Evolutionary conservation across 2,113 vertebrate species (phyloP).

Genomic region (Arothron firmamentum): DNA sequence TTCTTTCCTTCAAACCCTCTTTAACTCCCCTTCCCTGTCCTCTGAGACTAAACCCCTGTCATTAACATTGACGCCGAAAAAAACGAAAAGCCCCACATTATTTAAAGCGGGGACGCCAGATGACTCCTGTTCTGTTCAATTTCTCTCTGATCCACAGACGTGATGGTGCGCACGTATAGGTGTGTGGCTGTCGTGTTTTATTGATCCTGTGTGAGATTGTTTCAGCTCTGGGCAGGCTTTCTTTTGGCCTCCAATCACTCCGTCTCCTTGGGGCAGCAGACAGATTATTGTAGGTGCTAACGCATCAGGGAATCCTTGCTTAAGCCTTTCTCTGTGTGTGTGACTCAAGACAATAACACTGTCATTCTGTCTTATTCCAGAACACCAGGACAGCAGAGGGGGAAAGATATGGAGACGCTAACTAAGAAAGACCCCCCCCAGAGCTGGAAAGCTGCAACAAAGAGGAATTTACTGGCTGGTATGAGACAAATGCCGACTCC

Average conservation of each 20-base stretch:
- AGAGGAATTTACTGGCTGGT: conserved; percentile 66
- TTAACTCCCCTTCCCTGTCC: conserved; percentile 49
- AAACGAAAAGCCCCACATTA: conserved; percentile 49
- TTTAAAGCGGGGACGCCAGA: conserved; percentile 20
- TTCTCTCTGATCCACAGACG: conserved; percentile 59
- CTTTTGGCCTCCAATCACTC: conserved; percentile 34
- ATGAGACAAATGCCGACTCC: conserved; percentile 72
- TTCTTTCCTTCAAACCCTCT: conserved; percentile 1
- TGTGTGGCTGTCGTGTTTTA: conserved; percentile 49
- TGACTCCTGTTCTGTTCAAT: conserved; percentile 41
- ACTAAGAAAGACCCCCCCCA: conserved; percentile 62
- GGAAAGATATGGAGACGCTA: conserved; percentile 55
- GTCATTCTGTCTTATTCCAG: conserved; percentile 39
- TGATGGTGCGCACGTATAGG: conserved; percentile 59
- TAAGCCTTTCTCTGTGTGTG: conserved; percentile 55
- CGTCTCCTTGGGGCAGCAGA: conserved; percentile 62
- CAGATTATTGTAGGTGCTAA: conserved; percentile 57
- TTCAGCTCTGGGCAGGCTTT: conserved; percentile 24
- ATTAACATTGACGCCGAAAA: conserved; percentile 39
- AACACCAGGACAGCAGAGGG: conserved; percentile 39
- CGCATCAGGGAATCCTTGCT: conserved; percentile 54
- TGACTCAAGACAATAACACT: conserved; percentile 49
- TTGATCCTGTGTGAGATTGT: conserved; percentile 71
- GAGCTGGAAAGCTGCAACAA: conserved; percentile 54
- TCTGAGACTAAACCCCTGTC: conserved; percentile 46